Evolutionary conservation across 92 coral and sea anemone species (phyloP).

Genomic region (Virgularia gustaviana): DNA sequence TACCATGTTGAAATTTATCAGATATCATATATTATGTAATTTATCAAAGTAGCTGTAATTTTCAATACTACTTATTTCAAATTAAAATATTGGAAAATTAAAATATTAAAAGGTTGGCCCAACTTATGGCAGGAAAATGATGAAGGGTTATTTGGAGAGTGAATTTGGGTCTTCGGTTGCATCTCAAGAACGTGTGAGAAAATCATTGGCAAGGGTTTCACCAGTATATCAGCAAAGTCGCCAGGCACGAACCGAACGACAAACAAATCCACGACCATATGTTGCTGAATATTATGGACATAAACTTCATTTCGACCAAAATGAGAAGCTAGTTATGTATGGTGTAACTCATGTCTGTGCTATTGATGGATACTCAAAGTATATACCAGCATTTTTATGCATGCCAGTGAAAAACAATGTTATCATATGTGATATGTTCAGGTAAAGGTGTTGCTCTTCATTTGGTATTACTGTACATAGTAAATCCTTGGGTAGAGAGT

Average conservation of each 20-base stretch:
- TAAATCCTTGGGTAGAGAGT: background rate
- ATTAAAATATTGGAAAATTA: background rate
- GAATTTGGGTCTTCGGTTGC: constrained; percentile 27
- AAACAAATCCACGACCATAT: constrained; percentile 41
- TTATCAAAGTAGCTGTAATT: constrained; percentile 25
- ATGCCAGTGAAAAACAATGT: constrained; percentile 57
- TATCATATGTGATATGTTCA: constrained; percentile 38
- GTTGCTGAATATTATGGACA: background rate
- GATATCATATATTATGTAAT: constrained; percentile 24
- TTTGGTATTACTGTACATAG: background rate
- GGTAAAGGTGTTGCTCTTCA: constrained; percentile 4
- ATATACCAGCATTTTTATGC: constrained; percentile 39
- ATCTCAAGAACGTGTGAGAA: constrained; percentile 35
- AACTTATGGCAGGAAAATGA: constrained; percentile 46
- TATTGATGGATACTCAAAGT: constrained; percentile 46
- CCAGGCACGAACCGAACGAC: constrained; percentile 10
- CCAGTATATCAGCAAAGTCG: constrained; percentile 30
- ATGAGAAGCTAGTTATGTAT: background rate
- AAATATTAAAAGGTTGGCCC: constrained; percentile 41
- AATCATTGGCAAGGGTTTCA: constrained; percentile 13
- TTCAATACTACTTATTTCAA: background rate
- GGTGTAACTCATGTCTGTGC: constrained; percentile 46
- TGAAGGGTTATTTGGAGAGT: constrained; percentile 48
- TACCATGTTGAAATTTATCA: background rate
- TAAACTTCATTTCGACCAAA: background rate